A percentile compares a stretch with the other conserved stretches of the same genome.
phyloP scores from a whole-genome alignment of 2,797 vertebrate genomes.

The Chlorospingus flavigularis region DNA sequence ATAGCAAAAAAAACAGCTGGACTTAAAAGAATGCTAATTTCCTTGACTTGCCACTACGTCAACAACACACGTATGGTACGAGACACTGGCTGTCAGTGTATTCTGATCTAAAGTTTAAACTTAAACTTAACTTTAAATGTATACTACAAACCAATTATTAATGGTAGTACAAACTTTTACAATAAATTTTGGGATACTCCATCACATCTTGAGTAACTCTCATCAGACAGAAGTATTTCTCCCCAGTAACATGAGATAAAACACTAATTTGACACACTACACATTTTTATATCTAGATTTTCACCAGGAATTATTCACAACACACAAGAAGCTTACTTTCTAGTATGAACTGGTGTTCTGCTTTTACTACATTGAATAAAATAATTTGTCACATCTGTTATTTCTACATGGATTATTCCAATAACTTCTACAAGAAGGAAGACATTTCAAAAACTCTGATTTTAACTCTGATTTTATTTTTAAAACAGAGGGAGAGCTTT shows the following conservation, averaged over 20 bases:
- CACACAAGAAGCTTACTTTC: not conserved
- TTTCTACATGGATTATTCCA: not conserved
- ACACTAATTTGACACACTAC: not conserved
- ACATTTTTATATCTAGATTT: not conserved
- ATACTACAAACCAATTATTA: not conserved
- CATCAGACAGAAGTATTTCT: not conserved
- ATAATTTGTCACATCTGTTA: not conserved
- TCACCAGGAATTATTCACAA: not conserved
- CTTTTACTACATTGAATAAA: not conserved
- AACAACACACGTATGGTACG: constrained; percentile 31
- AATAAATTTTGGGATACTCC: not conserved
- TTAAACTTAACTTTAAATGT: not conserved
- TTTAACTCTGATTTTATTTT: not conserved
- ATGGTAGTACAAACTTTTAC: not conserved
- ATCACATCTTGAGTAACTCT: not conserved
- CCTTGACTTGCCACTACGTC: constrained; percentile 49
- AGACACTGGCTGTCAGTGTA: not conserved
- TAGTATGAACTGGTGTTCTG: not conserved
- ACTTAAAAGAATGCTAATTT: constrained; percentile 63
- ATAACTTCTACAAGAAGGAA: not conserved
- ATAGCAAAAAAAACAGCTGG: constrained; percentile 53
- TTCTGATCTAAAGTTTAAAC: not conserved
- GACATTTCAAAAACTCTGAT: not conserved
- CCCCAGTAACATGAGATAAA: not conserved
- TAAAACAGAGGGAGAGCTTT: not conserved